Percentiles rank a stretch among this genome's conserved stretches.
These are phyloP conservation scores for Ornithorhynchus anatinus DNA, from an alignment of 2,113 vertebrate species.

Conservation along the genomic window DNA sequence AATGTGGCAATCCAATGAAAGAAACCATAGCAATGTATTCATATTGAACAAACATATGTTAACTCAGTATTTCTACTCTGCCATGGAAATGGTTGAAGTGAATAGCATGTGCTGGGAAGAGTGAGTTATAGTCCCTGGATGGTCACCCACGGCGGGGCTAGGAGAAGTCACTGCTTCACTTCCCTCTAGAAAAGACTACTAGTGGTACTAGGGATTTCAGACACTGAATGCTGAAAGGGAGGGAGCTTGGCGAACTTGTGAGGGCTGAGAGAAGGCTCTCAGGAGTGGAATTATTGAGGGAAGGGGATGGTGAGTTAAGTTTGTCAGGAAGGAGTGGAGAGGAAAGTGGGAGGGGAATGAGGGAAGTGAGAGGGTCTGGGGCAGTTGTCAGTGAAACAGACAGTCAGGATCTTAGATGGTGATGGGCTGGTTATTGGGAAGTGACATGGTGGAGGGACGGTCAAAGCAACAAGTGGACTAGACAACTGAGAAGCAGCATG, in stretches of 20 bases:
- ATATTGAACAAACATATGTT: not conserved
- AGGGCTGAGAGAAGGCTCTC: not conserved
- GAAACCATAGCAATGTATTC: no score
- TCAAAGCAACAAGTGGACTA: no score
- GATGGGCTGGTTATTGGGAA: no score
- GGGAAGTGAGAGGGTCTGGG: not conserved
- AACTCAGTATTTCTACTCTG: not conserved
- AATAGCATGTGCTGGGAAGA: not conserved
- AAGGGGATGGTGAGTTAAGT: not conserved
- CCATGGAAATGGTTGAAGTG: not conserved
- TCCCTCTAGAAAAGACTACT: no score
- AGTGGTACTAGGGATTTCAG: not conserved
- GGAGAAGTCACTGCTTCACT: no score
- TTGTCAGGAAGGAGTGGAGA: not conserved
- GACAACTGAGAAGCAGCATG: no score
- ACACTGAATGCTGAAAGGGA: not conserved
- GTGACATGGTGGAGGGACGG: no score
- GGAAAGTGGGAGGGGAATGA: not conserved
- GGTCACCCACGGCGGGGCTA: not conserved
- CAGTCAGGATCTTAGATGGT: no score
- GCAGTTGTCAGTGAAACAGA: no score
- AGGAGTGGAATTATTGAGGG: not conserved
- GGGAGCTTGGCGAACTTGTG: not conserved
- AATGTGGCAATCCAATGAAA: no score
- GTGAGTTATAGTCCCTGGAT: not conserved